A percentile compares a stretch with the other conserved stretches of the same genome.
These are phyloP conservation scores for Calameuta filiformis DNA, from an alignment of 2,888 invertebrate species.

Conservation along the genomic window DNA sequence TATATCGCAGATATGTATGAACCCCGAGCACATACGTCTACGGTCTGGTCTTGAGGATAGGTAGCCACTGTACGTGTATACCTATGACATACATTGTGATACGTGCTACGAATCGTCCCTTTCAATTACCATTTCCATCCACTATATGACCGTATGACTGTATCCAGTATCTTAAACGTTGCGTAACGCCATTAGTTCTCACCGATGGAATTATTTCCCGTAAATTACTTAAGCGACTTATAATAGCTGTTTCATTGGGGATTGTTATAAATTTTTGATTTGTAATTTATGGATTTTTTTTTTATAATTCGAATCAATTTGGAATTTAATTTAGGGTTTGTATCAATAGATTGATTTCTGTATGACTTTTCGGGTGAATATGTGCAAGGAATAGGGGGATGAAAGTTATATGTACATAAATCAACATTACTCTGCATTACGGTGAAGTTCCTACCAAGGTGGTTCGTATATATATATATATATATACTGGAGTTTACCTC, in stretches of 20 bases:
- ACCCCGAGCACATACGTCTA: background rate
- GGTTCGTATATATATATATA: constrained; percentile 12
- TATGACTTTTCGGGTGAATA: background rate
- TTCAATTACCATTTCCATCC: constrained; percentile 36
- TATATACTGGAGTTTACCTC: constrained; percentile 55
- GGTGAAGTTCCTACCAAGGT: constrained; percentile 55
- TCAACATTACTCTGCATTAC: constrained; percentile 66
- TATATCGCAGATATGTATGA: constrained; percentile 32
- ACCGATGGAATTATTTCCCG: background rate
- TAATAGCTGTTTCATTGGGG: background rate
- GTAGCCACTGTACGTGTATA: constrained; percentile 4
- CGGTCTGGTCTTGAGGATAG: background rate
- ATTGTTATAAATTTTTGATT: background rate
- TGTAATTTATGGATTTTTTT: background rate
- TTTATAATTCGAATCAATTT: background rate
- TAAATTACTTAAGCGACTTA: background rate
- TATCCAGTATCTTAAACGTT: background rate
- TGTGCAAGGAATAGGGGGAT: constrained; percentile 24
- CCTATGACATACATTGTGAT: constrained; percentile 28
- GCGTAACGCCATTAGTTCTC: background rate
- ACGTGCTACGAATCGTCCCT: constrained; percentile 38
- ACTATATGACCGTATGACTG: background rate
- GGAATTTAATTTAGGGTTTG: background rate
- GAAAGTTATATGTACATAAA: constrained; percentile 55
- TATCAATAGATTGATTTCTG: background rate